phyloP scores from a whole-genome alignment of 2,797 vertebrate genomes.

The Parambassis ranga region DNA sequence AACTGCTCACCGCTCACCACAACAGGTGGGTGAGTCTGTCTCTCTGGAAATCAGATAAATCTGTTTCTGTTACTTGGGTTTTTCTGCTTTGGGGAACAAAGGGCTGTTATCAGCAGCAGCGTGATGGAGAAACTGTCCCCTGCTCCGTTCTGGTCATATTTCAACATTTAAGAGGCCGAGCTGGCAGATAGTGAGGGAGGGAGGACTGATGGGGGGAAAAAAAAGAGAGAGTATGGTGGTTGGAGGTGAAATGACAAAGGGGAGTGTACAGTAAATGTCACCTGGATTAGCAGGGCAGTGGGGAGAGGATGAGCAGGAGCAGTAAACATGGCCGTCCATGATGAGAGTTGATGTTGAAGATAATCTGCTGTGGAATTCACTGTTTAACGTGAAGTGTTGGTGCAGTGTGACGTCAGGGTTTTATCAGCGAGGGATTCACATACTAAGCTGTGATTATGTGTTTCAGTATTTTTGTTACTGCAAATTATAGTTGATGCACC shows the following conservation, averaged over 20 bases:
- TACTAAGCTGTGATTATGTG: no score
- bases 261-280: constrained; percentile 22
- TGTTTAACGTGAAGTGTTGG: neutral
- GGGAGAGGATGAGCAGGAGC: constrained; percentile 13
- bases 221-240: neutral
- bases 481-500: neutral
- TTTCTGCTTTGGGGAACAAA: neutral
- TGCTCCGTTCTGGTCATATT: constrained; percentile 27
- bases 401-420: neutral
- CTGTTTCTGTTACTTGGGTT: constrained; percentile 9
- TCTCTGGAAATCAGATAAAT: constrained; percentile 17
- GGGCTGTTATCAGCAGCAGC: constrained; percentile 7
- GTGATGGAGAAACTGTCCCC: constrained; percentile 18
- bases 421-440: neutral
- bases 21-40: constrained; percentile 24
- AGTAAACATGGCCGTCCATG: neutral
- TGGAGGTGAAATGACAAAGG: constrained; percentile 28
- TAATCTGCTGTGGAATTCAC: constrained; percentile 2
- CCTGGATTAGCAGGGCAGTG: neutral
- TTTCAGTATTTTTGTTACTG: neutral
- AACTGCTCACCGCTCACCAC: constrained; percentile 5
- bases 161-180: constrained; percentile 30
- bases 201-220: constrained; percentile 15
- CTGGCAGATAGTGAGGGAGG: constrained; percentile 16
- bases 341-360: constrained; percentile 6